phyloP scores from a whole-genome alignment of 2,113 vertebrate genomes.

The Corydoras sp. region DNA sequence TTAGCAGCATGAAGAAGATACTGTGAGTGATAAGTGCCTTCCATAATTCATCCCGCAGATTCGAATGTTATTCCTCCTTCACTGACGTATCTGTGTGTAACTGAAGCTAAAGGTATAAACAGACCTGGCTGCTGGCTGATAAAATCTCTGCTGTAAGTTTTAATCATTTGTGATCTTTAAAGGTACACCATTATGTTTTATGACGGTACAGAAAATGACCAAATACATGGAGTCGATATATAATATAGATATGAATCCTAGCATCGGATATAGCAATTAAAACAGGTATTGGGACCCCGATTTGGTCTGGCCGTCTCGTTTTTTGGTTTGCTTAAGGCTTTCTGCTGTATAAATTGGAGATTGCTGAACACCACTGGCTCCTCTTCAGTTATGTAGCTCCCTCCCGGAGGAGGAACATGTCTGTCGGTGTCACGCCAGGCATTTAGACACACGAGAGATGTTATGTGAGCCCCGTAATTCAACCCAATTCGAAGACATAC shows the following conservation, averaged over 20 bases:
- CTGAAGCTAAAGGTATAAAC: conserved; percentile 26
- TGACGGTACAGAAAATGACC: too few relatives aligned
- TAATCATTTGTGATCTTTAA: neutral
- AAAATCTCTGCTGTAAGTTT: neutral
- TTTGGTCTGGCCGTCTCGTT: neutral
- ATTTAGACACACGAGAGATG: conserved; percentile 31
- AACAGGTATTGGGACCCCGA: too few relatives aligned
- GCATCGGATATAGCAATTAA: too few relatives aligned
- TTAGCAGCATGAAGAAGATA: conserved; percentile 31
- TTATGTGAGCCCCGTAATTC: conserved; percentile 37
- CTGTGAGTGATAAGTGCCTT: conserved; percentile 21
- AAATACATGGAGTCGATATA: too few relatives aligned
- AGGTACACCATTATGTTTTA: too few relatives aligned
- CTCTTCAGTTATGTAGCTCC: conserved; percentile 12
- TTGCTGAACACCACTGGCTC: conserved; percentile 6
- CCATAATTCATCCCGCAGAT: conserved; percentile 25
- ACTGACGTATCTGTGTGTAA: conserved; percentile 25
- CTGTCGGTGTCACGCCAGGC: conserved; percentile 28
- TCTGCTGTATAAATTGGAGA: neutral
- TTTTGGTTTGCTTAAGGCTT: neutral
- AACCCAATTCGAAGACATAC: conserved; percentile 36
- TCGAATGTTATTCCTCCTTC: conserved; percentile 30
- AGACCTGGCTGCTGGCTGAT: conserved; percentile 19
- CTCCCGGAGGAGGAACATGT: conserved; percentile 28
- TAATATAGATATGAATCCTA: too few relatives aligned